These are phyloP conservation scores for Fukomys damarensis DNA, from an alignment of 2,113 vertebrate genomes.

Conservation along the genomic window DNA sequence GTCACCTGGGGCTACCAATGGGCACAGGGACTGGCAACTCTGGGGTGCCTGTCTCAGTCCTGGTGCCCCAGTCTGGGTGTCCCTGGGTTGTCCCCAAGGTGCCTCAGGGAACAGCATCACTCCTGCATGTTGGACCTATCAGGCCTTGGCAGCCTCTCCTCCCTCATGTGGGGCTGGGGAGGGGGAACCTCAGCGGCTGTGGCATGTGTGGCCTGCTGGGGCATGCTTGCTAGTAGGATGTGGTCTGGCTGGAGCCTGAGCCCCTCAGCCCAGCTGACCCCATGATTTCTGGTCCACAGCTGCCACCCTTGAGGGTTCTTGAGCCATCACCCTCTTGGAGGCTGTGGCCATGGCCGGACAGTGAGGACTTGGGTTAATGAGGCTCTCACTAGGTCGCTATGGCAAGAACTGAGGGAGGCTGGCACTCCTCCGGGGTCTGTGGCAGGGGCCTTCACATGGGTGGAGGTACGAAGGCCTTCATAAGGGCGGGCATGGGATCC, in stretches of 20 bases:
- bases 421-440: not conserved
- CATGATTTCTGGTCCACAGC: not conserved
- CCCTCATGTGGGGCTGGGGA: not conserved
- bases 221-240: not conserved
- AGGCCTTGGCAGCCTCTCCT: not conserved
- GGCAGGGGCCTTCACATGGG: accelerated
- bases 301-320: not conserved
- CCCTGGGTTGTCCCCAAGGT: not conserved
- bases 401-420: not conserved
- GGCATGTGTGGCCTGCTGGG: not conserved
- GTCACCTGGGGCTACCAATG: not conserved
- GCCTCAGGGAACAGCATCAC: not conserved
- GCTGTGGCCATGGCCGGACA: not conserved
- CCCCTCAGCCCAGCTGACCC: not conserved
- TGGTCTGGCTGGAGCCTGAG: not conserved
- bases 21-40: not conserved
- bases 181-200: too few species aligned
- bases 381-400: too few species aligned
- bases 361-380: not conserved
- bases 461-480: not conserved
- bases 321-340: not conserved
- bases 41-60: not conserved
- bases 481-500: not conserved
- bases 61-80: not conserved
- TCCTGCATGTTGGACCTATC: not conserved